These are phyloP conservation scores for Branchipolynoe longqiensis DNA, from an alignment of 2,888 invertebrate genomes.

Conservation along the genomic window DNA sequence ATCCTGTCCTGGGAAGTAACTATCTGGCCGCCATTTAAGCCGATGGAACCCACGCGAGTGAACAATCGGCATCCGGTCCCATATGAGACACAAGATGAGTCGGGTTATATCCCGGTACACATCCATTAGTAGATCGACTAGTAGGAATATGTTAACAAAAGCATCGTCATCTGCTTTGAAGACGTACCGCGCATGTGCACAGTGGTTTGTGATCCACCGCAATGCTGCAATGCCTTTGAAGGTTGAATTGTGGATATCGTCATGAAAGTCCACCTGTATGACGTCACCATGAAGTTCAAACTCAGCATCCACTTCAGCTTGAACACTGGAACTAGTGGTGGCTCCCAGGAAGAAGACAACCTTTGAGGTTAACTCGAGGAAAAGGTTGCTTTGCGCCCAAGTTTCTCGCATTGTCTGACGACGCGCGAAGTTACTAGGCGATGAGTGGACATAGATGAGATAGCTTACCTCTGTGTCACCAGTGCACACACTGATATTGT, in stretches of 20 bases:
- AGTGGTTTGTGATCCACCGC: slow-evolving; percentile 80
- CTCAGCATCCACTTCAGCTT: slow-evolving; percentile 73
- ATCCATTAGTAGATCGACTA: slow-evolving; percentile 29
- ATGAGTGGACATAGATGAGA: slow-evolving; percentile 31
- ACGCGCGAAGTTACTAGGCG: slow-evolving; percentile 29
- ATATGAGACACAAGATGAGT: slow-evolving; percentile 77
- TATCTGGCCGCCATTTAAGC: not conserved
- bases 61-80: slow-evolving; percentile 73
- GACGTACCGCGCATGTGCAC: slow-evolving; percentile 74
- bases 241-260: slow-evolving; percentile 81
- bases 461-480: slow-evolving; percentile 2
- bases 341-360: slow-evolving; percentile 54
- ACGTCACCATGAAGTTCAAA: slow-evolving; percentile 74
- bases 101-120: not conserved
- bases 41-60: not conserved
- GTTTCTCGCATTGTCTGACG: slow-evolving; percentile 27
- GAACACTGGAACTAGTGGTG: slow-evolving; percentile 58
- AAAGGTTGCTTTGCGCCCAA: slow-evolving; percentile 39
- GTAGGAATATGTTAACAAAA: slow-evolving; percentile 33
- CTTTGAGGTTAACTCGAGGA: slow-evolving; percentile 13
- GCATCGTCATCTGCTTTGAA: slow-evolving; percentile 38
- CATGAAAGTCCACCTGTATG: slow-evolving; percentile 79
- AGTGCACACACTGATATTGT: slow-evolving; percentile 22
- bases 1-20: slow-evolving; percentile 4
- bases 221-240: slow-evolving; percentile 81